Evolutionary conservation across 2,797 vertebrate species (phyloP), one percentile per base, ranked within the genome.

Genomic region (Pachyuromys duprasi): DNA sequence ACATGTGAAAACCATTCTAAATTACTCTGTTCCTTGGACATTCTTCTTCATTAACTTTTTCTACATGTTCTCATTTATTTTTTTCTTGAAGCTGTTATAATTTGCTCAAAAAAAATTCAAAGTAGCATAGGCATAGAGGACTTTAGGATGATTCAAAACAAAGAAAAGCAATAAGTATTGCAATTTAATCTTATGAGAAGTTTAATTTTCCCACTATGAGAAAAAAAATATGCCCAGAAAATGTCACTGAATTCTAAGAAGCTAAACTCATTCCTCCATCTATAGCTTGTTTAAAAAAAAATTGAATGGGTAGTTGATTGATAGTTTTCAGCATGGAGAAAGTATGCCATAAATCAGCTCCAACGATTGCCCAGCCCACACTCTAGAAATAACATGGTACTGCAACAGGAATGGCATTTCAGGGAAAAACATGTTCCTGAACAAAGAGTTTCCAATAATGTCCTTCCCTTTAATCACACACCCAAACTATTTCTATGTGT

Each of bases 131-230:
- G 92, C 82, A 96, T 13, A 14, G 83, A 95, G 45, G 60, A 98
- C 63, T 93, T 89, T 72, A 97, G 36, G 3, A 26, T 86, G n/a
- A 95, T 33, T 96, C 86, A 90, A 96, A 95, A 5, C 20, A 55
- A 97, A 97, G 93, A 70, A n/a, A 90, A 74, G n/a, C 70, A 97
- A 75, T 93, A 93, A 96, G 90, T 42, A 97, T 75, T 89, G 57
- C 36, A 83, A 92, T 79, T 92, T 93, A 93, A 97, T 83, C 78
- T 97, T 94, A 97, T 0, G 0, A 97, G 78, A 98, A 97, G 60
- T 72, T 96, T 82, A 94, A 86, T 98, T 97, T 98, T 97, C 75
- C 75, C 45, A 93, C 57, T 45, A 65, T 24, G 75, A 91, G 53
- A 63, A 96, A 95, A 90, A 95, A 90, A 94, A 97, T 93, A 86